Base-by-base conservation (phyloP, 2,797 vertebrate species). In the Notolabrus celidotus region DNA sequence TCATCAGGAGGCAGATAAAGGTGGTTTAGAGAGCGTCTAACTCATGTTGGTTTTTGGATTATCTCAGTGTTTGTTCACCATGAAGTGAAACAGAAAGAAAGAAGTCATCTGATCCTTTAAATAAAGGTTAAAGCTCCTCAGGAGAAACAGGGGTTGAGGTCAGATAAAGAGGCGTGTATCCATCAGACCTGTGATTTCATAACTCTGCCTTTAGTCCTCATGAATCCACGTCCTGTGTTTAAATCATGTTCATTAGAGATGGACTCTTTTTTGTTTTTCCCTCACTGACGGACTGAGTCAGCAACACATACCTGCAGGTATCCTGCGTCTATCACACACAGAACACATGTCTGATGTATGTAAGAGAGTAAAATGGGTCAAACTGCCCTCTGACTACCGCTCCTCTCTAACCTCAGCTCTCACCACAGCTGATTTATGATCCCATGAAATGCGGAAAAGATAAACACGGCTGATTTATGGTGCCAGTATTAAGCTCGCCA, bases 381-480 rank as follows among this genome's bases (percentile, higher is more conserved):
- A 4, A 11, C 38, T 8, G 3, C 6, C 50, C 36, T 49, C 16
- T 45, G 31, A 64, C 58, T 49, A 75, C 62, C 50, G 15, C 39
- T 22, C 39, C 22, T 31, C 34, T 36, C 3, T 36, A n/a, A n/a
- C n/a, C n/a, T 51, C 25, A 25, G 38, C 25, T 41, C 23, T 27
- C 22, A 2, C 27, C 42, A 63, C 2, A 17, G 1, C 10, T 79
- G 53, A 64, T 85, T 84, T 72, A 86, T 76, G 76, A 65, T 47
- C 10, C 10, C 58, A 33, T 60, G 39, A 79, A 71, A 71, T 51
- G 52, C 33, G 33, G 33, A 12, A 6, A 36, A 36, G 34, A 36
- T 36, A 36, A 36, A 36, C 10, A 11, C 34, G 34, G 47, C 47
- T 53, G 55, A 84, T 84, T 79, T 79, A 85, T 76, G 69, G 50